Percentiles rank a stretch among this genome's conserved stretches.
phyloP scores from a whole-genome alignment of 2,113 vertebrate species.

The Chloebia gouldiae region DNA sequence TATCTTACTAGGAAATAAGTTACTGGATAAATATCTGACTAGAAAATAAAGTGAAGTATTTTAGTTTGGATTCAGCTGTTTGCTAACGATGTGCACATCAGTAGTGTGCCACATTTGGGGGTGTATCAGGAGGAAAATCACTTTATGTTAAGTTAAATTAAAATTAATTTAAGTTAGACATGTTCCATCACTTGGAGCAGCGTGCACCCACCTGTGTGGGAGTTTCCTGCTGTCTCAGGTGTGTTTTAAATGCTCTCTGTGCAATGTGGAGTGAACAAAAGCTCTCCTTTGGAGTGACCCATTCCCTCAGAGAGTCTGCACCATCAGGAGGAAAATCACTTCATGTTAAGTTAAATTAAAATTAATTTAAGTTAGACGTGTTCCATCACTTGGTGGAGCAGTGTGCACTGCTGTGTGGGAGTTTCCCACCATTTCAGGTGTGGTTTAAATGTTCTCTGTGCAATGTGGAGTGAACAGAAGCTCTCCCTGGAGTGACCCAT shows the following conservation, averaged over 20 bases:
- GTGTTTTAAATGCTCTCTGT: neutral
- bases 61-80: neutral
- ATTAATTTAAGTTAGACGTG: fast-evolving
- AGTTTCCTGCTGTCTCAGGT: neutral
- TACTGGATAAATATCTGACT: neutral
- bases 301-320: too few relatives aligned
- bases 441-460: neutral
- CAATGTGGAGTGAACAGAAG: fast-evolving
- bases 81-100: neutral
- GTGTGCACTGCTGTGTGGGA: fast-evolving
- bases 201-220: fast-evolving
- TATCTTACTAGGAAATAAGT: too few relatives aligned
- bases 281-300: fast-evolving
- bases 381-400: neutral
- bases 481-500: too few relatives aligned
- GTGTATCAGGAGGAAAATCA: neutral
- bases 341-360: neutral
- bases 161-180: fast-evolving
- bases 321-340: neutral
- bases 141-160: neutral
- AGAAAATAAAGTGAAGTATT: neutral
- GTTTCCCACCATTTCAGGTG: neutral
- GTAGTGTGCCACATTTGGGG: neutral
- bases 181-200: fast-evolving
- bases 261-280: fast-evolving